Conservation (phyloP, 30 jellyfish, hydroid and myxozoan genomes). For the Mastigias papua region DNA sequence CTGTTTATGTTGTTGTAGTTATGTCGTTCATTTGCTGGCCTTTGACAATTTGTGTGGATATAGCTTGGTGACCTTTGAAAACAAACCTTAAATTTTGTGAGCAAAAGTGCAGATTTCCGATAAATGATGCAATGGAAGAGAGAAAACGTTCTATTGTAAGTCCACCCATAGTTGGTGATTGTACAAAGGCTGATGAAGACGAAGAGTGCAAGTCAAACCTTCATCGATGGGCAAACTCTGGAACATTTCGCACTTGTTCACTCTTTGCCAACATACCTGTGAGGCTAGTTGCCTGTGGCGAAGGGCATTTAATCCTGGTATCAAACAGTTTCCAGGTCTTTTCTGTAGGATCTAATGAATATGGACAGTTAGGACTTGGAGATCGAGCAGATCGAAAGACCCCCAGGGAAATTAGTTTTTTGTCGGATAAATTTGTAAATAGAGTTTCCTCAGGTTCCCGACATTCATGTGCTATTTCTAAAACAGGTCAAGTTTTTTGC, state of each 20-base stretch:
- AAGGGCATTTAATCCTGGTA: constrained; percentile 76
- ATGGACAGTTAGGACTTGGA: constrained; percentile 98
- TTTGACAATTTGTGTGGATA: neutral
- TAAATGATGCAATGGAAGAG: constrained; percentile 3
- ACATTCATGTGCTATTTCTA: constrained; percentile 84
- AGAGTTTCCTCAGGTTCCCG: constrained; percentile 87
- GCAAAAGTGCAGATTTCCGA: neutral
- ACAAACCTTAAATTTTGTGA: too few species aligned
- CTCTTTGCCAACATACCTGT: constrained; percentile 67
- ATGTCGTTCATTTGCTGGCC: neutral
- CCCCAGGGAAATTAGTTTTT: constrained; percentile 56
- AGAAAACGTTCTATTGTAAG: neutral
- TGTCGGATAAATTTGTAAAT: constrained; percentile 56
- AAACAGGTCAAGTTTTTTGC: constrained; percentile 80
- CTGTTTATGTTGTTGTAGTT: neutral
- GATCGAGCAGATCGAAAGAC: constrained; percentile 70
- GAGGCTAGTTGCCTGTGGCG: constrained; percentile 85
- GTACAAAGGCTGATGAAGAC: constrained; percentile 4
- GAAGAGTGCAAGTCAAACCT: constrained; percentile 52
- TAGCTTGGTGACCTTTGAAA: too few species aligned
- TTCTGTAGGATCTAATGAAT: constrained; percentile 85
- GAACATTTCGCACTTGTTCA: constrained; percentile 31
- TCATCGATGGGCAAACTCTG: constrained; percentile 51
- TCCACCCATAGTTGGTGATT: neutral
- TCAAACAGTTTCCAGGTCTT: constrained; percentile 68